Evolutionary conservation across 2,113 vertebrate species (phyloP).

Genomic region (Muscicapa adusta): DNA sequence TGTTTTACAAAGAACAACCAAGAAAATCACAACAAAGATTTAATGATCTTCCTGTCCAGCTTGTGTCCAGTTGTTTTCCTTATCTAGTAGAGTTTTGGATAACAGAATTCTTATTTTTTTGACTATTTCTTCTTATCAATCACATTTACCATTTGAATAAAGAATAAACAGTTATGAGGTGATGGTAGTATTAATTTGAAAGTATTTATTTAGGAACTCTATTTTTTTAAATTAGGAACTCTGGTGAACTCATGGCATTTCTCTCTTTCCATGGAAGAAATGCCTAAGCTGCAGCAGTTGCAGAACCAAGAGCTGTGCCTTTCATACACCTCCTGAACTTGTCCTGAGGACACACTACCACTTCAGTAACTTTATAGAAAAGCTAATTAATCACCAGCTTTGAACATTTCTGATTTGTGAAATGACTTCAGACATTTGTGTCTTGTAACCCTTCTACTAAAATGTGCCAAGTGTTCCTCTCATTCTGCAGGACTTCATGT

Average conservation of each 20-base stretch:
- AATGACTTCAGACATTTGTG: neutral
- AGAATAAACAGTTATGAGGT: neutral
- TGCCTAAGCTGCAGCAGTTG: neutral
- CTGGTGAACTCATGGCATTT: fast-evolving
- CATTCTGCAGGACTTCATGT: neutral
- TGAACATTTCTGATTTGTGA: neutral
- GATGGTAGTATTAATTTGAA: neutral
- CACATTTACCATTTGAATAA: neutral
- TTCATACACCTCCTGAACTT: neutral
- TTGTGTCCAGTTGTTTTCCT: neutral
- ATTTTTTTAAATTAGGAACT: neutral
- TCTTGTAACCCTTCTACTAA: neutral
- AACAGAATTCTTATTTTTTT: neutral
- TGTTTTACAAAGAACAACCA: neutral
- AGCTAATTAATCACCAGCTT: neutral
- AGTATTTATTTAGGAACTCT: neutral
- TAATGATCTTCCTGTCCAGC: neutral
- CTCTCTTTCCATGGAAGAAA: neutral
- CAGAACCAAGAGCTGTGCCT: neutral
- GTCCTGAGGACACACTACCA: neutral
- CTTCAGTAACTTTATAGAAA: neutral
- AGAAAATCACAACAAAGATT: neutral
- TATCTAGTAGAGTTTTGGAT: neutral
- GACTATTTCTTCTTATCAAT: neutral
- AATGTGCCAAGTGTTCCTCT: neutral